Evolutionary conservation across 2,888 invertebrate species (phyloP).

Genomic region (Caenorhabditis macrosperma): DNA sequence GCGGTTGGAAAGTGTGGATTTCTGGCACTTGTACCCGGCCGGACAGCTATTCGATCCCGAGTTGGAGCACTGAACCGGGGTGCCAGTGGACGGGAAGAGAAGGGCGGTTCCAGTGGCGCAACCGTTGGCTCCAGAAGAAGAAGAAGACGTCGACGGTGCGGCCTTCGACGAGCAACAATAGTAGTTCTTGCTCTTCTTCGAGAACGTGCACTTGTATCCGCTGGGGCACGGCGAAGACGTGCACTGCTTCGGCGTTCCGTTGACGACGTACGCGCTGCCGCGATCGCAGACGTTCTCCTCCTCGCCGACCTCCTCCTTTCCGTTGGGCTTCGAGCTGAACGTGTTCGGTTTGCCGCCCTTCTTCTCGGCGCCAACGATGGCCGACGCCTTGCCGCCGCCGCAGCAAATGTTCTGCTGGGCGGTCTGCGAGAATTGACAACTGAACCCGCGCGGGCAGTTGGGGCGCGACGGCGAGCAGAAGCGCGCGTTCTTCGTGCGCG

Average conservation of each 20-base stretch:
- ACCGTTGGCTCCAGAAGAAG: slow-evolving; percentile 61
- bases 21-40: slow-evolving; percentile 72
- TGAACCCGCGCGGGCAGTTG: slow-evolving; percentile 71
- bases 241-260: slow-evolving; percentile 77
- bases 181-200: slow-evolving; percentile 71
- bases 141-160: slow-evolving; percentile 13
- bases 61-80: slow-evolving; percentile 77
- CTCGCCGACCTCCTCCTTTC: slow-evolving; percentile 49
- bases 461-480: slow-evolving; percentile 72
- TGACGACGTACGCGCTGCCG: slow-evolving; percentile 73
- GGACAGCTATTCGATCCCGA: slow-evolving; percentile 74
- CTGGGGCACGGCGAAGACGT: slow-evolving; percentile 72
- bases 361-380: slow-evolving; percentile 40
- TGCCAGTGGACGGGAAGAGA: slow-evolving; percentile 79
- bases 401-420: slow-evolving; percentile 78
- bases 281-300: slow-evolving; percentile 74
- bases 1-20: slow-evolving; percentile 52
- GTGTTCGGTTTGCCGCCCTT: slow-evolving; percentile 41
- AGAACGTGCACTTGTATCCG: slow-evolving; percentile 77
- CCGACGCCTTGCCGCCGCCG: slow-evolving; percentile 65
- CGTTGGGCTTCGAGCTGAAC: slow-evolving; percentile 52
- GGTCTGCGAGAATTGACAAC: slow-evolving; percentile 76
- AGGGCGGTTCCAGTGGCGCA: slow-evolving; percentile 76
- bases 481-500: slow-evolving; percentile 69
- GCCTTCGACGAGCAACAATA: slow-evolving; percentile 64